Evolutionary conservation across 2,888 invertebrate genomes (phyloP).

Genomic region (Cheilosia urbana): DNA sequence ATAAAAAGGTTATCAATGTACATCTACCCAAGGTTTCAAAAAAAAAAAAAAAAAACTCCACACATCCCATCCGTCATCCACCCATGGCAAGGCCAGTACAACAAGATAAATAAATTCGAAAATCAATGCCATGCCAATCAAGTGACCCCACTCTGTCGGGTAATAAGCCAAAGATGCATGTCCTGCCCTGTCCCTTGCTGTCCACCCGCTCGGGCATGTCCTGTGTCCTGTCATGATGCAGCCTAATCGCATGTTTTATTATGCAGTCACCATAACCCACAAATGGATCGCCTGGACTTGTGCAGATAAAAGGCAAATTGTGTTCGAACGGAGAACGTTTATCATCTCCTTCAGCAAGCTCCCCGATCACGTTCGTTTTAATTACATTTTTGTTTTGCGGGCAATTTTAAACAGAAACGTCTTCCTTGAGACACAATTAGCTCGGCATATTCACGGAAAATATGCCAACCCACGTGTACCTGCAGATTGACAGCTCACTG

Average conservation of each 20-base stretch:
- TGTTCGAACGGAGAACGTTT: slow-evolving; percentile 30
- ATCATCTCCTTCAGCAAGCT: slow-evolving; percentile 1
- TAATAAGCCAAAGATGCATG: slow-evolving; percentile 46
- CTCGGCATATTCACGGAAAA: neutral
- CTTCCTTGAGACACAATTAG: slow-evolving; percentile 52
- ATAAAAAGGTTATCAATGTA: too few relatives aligned
- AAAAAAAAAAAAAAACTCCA: too few relatives aligned
- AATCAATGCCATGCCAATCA: slow-evolving; percentile 20
- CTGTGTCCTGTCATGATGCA: slow-evolving; percentile 18
- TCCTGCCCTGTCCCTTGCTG: neutral
- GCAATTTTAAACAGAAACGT: slow-evolving; percentile 27
- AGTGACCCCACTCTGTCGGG: slow-evolving; percentile 14
- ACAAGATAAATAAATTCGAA: neutral
- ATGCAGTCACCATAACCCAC: neutral
- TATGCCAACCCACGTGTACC: too few relatives aligned
- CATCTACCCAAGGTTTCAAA: too few relatives aligned
- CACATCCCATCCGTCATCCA: too few relatives aligned
- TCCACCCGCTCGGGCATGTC: neutral
- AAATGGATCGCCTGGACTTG: slow-evolving; percentile 34
- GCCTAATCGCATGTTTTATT: slow-evolving; percentile 37
- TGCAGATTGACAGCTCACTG: slow-evolving; percentile 58
- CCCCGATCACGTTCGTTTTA: slow-evolving; percentile 26
- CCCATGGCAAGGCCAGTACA: too few relatives aligned
- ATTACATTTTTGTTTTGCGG: slow-evolving; percentile 11
- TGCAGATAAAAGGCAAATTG: slow-evolving; percentile 60